phyloP scores from a whole-genome alignment of 2,797 vertebrate species.

The Pogonophryne albipinna region DNA sequence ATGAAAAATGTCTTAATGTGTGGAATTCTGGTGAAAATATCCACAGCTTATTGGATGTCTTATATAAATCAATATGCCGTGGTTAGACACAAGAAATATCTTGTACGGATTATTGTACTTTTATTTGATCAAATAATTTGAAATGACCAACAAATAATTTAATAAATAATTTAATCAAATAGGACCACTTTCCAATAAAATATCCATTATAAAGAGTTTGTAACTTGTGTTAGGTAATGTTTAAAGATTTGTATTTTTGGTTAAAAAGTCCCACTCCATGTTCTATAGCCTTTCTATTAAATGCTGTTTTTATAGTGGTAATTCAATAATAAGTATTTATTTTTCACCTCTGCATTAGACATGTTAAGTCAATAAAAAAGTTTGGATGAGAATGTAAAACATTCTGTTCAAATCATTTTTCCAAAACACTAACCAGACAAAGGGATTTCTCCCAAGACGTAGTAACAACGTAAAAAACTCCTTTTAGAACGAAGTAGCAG shows the following conservation, averaged over 20 bases:
- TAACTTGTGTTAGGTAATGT: neutral
- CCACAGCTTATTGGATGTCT: slow-evolving; percentile 1
- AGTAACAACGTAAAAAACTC: neutral
- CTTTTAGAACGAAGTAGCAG: neutral
- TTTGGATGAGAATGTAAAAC: neutral
- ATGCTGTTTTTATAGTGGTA: neutral
- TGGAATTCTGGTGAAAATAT: slow-evolving; percentile 2
- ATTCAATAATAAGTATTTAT: neutral
- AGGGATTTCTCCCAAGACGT: neutral
- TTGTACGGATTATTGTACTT: neutral
- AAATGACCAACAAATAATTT: neutral
- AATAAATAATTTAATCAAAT: neutral
- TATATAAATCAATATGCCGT: slow-evolving; percentile 11
- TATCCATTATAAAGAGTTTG: neutral
- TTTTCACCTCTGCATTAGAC: too few species aligned
- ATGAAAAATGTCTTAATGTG: slow-evolving; percentile 12
- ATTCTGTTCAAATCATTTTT: neutral
- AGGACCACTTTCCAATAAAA: neutral
- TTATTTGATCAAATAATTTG: slow-evolving; percentile 22
- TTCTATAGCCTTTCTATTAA: neutral
- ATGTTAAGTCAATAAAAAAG: neutral
- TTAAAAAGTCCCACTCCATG: neutral
- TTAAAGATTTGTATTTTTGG: neutral
- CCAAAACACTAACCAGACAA: neutral
- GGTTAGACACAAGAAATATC: neutral